These are phyloP conservation scores for Sceliomorpha sp. DNA, from an alignment of 2,888 invertebrate species.

Conservation along the genomic window DNA sequence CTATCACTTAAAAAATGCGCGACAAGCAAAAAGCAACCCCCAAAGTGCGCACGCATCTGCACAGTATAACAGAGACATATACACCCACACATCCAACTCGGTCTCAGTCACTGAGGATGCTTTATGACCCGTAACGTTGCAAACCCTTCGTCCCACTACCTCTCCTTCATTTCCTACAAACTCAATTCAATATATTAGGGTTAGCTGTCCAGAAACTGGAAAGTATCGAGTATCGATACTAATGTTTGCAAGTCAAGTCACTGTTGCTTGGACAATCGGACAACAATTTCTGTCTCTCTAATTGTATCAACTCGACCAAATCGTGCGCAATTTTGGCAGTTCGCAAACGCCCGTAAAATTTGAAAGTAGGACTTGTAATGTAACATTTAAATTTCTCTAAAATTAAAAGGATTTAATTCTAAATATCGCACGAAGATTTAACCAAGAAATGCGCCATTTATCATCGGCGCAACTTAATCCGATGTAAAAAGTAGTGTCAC, in stretches of 20 bases:
- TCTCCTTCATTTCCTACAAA: constrained; percentile 56
- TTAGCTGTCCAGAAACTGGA: constrained; percentile 58
- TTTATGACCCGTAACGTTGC: constrained; percentile 76
- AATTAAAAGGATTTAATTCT: no score
- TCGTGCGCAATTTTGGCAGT: no score
- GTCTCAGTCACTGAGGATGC: constrained; percentile 71
- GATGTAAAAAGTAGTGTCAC: constrained; percentile 9
- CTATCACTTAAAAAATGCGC: constrained; percentile 64
- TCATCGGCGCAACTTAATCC: neutral
- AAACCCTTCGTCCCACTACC: constrained; percentile 35
- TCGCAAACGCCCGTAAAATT: no score
- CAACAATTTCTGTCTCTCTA: no score
- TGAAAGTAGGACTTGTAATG: neutral
- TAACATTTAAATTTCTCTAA: neutral
- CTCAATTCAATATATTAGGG: constrained; percentile 73
- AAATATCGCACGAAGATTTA: no score
- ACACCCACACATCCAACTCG: constrained; percentile 60
- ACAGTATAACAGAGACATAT: constrained; percentile 54
- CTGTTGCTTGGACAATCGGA: no score
- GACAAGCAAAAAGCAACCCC: constrained; percentile 60
- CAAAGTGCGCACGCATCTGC: constrained; percentile 58
- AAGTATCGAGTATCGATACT: constrained; percentile 52
- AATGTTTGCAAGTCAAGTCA: constrained; percentile 45
- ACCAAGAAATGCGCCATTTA: no score
- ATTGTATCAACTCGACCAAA: no score